Conservation (phyloP, 2,113 vertebrate genomes). For the Athene noctua region DNA sequence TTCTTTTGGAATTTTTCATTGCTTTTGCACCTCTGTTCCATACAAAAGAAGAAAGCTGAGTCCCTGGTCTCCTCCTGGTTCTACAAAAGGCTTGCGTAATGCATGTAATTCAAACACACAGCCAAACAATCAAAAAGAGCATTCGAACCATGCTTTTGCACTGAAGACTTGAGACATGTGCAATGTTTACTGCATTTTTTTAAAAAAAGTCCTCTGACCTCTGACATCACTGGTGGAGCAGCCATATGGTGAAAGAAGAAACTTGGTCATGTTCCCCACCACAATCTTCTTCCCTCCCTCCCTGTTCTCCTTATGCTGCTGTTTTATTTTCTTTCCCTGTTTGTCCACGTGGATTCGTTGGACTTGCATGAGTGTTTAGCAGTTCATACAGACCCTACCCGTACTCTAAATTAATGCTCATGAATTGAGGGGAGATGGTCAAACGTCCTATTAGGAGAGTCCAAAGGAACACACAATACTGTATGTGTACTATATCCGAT, state of each 20-base stretch:
- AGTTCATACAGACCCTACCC: conserved; percentile 24
- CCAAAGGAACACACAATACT: conserved; percentile 1
- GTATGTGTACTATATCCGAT: not conserved
- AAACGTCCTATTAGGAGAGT: conserved; percentile 13
- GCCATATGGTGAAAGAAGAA: conserved; percentile 71
- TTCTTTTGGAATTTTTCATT: conserved; percentile 67
- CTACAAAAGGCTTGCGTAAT: conserved; percentile 73
- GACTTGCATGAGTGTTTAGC: conserved; percentile 35
- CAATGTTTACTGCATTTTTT: conserved; percentile 81
- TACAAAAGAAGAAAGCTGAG: conserved; percentile 70
- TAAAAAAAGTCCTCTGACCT: conserved; percentile 69
- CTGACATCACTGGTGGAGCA: conserved; percentile 73
- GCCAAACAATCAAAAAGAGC: conserved; percentile 70
- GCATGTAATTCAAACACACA: conserved; percentile 63
- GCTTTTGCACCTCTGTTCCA: conserved; percentile 70
- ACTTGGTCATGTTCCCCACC: conserved; percentile 49
- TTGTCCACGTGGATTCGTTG: conserved; percentile 10
- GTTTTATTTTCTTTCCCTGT: conserved; percentile 22
- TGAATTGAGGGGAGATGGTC: conserved; percentile 16
- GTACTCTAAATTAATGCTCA: not conserved
- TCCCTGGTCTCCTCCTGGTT: conserved; percentile 69
- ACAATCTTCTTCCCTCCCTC: conserved; percentile 47
- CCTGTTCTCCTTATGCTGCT: conserved; percentile 46
- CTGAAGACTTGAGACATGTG: conserved; percentile 81
- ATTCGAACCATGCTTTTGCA: conserved; percentile 75